A percentile compares a stretch with the other conserved stretches of the same genome.
Conservation (phyloP, 2,113 vertebrate species). For the Grallaria varia region DNA sequence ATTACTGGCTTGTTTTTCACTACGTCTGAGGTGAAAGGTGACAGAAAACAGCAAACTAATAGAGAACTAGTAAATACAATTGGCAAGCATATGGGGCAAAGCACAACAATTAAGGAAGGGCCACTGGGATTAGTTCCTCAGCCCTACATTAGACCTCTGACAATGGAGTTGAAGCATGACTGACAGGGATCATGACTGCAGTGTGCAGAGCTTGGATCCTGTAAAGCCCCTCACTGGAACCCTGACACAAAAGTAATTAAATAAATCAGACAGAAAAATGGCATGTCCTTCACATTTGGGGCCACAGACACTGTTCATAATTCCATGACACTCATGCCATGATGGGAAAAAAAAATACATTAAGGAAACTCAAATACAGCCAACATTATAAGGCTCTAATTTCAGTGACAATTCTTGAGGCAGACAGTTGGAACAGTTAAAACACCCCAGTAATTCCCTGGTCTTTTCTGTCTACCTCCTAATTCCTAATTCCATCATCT, state of each 20-base stretch:
- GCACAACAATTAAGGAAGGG: neutral
- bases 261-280: conserved; percentile 19
- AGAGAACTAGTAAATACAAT: neutral
- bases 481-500: neutral
- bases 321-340: neutral
- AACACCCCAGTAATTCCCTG: neutral
- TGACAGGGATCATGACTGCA: conserved; percentile 9
- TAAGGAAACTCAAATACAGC: neutral
- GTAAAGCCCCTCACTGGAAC: neutral
- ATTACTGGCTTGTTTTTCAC: conserved; percentile 15
- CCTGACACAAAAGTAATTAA: conserved; percentile 23
- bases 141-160: neutral
- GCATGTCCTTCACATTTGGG: neutral
- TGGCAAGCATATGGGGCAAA: neutral
- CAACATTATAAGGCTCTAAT: neutral
- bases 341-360: neutral
- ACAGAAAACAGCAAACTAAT: neutral
- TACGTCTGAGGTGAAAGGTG: neutral
- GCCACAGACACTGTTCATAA: neutral
- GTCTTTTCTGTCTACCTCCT: neutral
- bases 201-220: neutral
- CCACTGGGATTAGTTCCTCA: neutral
- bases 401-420: neutral
- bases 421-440: neutral
- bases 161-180: conserved; percentile 2